Evolutionary conservation across 2,888 invertebrate species (phyloP).

Genomic region (Orchesella flavescens): DNA sequence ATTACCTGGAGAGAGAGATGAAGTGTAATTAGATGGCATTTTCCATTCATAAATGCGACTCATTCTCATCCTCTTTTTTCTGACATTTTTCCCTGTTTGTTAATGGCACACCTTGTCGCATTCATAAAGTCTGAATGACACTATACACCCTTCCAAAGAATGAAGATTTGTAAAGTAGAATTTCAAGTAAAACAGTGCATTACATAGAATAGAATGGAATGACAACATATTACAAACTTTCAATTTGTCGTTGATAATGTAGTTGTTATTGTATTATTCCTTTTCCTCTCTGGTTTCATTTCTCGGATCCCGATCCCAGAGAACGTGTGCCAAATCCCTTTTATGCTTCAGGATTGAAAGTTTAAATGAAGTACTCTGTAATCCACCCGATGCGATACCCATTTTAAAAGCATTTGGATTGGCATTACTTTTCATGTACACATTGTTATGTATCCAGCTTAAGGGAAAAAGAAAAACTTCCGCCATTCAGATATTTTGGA

Average conservation of each 20-base stretch:
- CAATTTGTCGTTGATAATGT: slow-evolving; percentile 34
- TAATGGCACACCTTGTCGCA: slow-evolving; percentile 41
- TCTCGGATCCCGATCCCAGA: background rate
- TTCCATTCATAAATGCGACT: slow-evolving; percentile 26
- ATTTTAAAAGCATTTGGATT: slow-evolving; percentile 14
- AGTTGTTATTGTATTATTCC: slow-evolving; percentile 19
- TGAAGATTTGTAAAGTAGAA: slow-evolving; percentile 14
- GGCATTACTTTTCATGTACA: background rate
- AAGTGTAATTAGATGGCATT: slow-evolving; percentile 46
- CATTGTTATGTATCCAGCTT: slow-evolving; percentile 29
- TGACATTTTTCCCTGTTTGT: background rate
- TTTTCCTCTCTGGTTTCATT: slow-evolving; percentile 12
- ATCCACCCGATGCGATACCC: background rate
- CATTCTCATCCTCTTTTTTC: background rate
- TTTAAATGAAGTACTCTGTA: background rate
- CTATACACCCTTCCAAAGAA: slow-evolving; percentile 11
- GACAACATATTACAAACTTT: slow-evolving; percentile 46
- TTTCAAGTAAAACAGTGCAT: too few species aligned
- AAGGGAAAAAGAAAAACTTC: slow-evolving; percentile 37
- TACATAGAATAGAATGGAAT: slow-evolving; percentile 15
- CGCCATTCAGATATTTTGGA: background rate
- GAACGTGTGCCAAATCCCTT: slow-evolving; percentile 56
- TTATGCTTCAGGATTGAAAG: background rate
- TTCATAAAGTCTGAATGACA: slow-evolving; percentile 18
- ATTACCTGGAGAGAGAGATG: slow-evolving; percentile 46